Base-by-base conservation (phyloP, 2,113 vertebrate genomes). In the Gracilinanus agilis region DNA sequence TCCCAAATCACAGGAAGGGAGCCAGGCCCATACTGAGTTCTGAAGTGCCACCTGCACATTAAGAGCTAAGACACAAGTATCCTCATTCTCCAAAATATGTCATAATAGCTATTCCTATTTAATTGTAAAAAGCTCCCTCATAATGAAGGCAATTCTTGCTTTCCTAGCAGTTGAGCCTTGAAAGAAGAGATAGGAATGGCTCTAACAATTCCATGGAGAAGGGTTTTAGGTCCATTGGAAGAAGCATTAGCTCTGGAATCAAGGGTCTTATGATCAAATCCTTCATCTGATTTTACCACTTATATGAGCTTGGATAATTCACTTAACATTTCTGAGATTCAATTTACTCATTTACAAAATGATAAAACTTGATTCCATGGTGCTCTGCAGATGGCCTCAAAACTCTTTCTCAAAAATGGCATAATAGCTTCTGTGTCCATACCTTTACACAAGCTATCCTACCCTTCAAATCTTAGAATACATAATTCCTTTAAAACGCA, bases 31-130 rank as follows among this genome's bases (percentile, higher is more conserved):
- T 83, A 24, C 24, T 94, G 29, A 88, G 3, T 90, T 58, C 25
- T 53, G 12, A 53, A 92, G 93, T 91, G 0, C 21, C 53, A 67
- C 23, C 40, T 93, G 27, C 34, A 94, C 23, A 53, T 83, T 27
- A 90, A 92, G 75, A 56, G 93, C 53, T 54, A 95, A 75, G 9
- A 91, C 25, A 3, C 8, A 90, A 91, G 55, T 19, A 40, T 90
- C 89, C 13, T 55, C 27, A 90, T 44, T 96, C 3, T 90, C 40
- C n/a, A 83, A 83, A 83, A 23, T 83, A 40, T 83, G 34, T 83
- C 67, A 83, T 83, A 83, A 83, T 83, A 83, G 19, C 67, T 83
- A 19, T 83, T 40, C 19, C 67, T 40, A 40, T 40, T 83, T 83
- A 83, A 40, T 40, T 83, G 2, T 40, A 83, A 40, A 67, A 75